These are phyloP conservation scores for Bos taurus DNA, from an alignment of 2,113 vertebrate species.

Conservation along the genomic window DNA sequence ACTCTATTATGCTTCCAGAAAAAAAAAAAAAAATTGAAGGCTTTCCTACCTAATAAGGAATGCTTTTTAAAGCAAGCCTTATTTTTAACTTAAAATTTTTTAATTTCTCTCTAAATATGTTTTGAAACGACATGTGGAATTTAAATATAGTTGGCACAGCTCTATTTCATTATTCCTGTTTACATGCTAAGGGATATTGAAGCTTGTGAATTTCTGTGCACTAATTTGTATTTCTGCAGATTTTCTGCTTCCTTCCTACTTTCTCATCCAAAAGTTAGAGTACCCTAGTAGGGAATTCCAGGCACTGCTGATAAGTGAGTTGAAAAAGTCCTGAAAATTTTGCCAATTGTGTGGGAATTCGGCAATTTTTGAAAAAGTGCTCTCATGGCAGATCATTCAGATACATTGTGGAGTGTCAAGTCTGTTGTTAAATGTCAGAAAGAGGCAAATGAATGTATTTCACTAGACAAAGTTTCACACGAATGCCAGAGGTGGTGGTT, in stretches of 20 bases:
- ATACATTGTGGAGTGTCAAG: background rate
- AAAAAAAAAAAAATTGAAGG: background rate
- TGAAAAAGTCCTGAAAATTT: background rate
- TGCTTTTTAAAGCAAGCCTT: slow-evolving; percentile 13
- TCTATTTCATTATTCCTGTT: background rate
- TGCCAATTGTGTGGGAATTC: background rate
- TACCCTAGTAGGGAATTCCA: background rate
- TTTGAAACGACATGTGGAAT: slow-evolving; percentile 36
- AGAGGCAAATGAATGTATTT: background rate
- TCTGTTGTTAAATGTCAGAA: background rate
- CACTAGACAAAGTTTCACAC: background rate
- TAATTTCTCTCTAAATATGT: slow-evolving; percentile 37
- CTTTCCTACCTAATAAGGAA: slow-evolving; percentile 53
- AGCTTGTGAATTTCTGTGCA: background rate
- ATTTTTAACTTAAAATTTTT: slow-evolving; percentile 44
- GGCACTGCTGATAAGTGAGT: background rate
- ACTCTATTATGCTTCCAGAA: slow-evolving; percentile 32
- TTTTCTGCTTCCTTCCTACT: background rate
- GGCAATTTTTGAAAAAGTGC: background rate
- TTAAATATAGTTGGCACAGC: background rate
- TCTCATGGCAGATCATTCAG: background rate
- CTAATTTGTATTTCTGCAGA: background rate
- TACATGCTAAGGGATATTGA: background rate
- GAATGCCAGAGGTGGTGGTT: background rate
- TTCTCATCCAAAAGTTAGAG: background rate